Evolutionary conservation across 2,888 invertebrate species (phyloP), one percentile per base, ranked within the genome.

Genomic region (Pachliopta kotzebuea): DNA sequence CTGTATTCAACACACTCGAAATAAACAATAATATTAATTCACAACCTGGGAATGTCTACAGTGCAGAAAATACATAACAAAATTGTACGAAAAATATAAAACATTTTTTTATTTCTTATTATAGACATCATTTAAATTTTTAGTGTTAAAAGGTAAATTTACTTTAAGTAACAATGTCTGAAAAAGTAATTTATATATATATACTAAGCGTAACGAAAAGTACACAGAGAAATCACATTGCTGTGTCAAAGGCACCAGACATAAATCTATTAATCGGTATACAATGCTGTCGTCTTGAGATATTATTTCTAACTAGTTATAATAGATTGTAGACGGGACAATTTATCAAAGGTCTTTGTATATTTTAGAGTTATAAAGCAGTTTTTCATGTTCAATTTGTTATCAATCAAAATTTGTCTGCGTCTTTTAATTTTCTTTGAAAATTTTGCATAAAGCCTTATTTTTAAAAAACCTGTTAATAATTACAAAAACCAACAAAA

Each of bases 191-290:
- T 14, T 2, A 4, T 6, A 23, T 52, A 23, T 2, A 4, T 6
- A n/a, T 52, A 11, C 37, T 11, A 11, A 2, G 14, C 18, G 50
- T 52, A 23, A 52, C 23, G 21, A 49, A 20, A 49, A 52, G 53
- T 24, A 53, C 53, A 60, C 52, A 42, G 20, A 52, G 52, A 37
- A 52, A 54, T 60, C 23, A n/a, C 31, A 60, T 18, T 60, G 54
- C 60, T 42, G 60, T 60, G 53, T 60, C 54, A 54, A 54, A 60
- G 42, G 42, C 26, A 42, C 45, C 26, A 60, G 60, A 54, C 37
- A 18, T 54, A 54, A 60, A 54, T 54, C 60, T 60, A 60, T 60
- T 60, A 60, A 60, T 60, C 60, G 24, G 54, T 24, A 60, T 20
- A 60, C 54, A 60, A 54, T 23, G 20, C 26, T 53, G n/a, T 26